A percentile compares a stretch with the other conserved stretches of the same genome.
phyloP scores from a whole-genome alignment of 2,113 vertebrate species.

The Saguinus imperator region DNA sequence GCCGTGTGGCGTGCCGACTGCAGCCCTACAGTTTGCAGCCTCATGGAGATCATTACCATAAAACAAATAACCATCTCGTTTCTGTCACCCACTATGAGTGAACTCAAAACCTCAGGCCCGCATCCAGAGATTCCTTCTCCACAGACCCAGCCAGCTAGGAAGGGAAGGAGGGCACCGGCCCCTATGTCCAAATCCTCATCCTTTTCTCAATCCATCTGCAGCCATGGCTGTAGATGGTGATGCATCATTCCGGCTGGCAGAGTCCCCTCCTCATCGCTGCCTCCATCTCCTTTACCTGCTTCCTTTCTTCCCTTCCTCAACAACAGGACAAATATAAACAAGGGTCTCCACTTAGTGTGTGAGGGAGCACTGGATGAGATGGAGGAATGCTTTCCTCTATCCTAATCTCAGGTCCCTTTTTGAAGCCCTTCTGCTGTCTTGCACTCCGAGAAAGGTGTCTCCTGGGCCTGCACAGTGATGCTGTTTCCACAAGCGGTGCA shows the following conservation, averaged over 20 bases:
- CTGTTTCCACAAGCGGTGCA: not conserved
- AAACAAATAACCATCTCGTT: slow-evolving; percentile 69
- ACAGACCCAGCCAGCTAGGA: not conserved
- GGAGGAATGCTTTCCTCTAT: not conserved
- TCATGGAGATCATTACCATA: slow-evolving; percentile 64
- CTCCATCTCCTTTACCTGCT: not conserved
- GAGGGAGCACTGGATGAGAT: not conserved
- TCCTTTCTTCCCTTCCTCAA: not conserved
- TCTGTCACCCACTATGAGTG: slow-evolving; percentile 62
- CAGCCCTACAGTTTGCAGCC: not conserved
- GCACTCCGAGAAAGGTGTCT: not conserved
- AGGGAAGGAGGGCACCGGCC: not conserved
- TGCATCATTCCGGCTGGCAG: not conserved
- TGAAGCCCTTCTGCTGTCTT: not conserved
- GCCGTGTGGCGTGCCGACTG: slow-evolving; percentile 50
- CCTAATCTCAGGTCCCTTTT: not conserved
- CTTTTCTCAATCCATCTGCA: not conserved
- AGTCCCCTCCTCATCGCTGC: not conserved
- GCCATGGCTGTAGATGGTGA: not conserved
- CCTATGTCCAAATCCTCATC: not conserved
- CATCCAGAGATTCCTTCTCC: slow-evolving; percentile 59
- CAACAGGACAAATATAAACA: not conserved
- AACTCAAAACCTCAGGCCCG: slow-evolving; percentile 48
- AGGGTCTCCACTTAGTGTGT: not conserved
- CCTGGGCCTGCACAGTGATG: not conserved